Conservation (phyloP, 2,888 invertebrate species). For the Hirtodrosophila cameraria region DNA sequence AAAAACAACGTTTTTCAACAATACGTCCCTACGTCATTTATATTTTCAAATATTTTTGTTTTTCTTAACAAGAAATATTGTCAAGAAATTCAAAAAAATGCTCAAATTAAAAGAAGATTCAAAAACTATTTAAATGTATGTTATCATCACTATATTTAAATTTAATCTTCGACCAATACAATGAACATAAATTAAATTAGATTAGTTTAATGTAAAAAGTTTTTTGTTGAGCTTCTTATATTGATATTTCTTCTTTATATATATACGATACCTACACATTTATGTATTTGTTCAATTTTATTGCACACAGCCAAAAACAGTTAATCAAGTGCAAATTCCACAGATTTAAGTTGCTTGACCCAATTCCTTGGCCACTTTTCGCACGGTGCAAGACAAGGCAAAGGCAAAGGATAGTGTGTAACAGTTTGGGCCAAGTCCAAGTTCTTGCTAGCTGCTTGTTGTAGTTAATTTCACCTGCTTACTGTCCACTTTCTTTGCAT, state of each 20-base stretch:
- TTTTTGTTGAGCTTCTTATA: neutral
- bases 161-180: no score
- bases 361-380: slow-evolving; percentile 39
- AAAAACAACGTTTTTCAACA: slow-evolving; percentile 10
- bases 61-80: neutral
- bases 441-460: slow-evolving; percentile 26
- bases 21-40: neutral
- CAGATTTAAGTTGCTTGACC: slow-evolving; percentile 40
- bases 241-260: neutral
- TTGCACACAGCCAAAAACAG: slow-evolving; percentile 1
- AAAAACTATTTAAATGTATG: neutral
- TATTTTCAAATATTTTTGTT: neutral
- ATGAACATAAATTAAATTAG: no score
- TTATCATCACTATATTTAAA: no score
- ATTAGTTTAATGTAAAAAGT: neutral
- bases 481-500: slow-evolving; percentile 58
- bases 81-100: neutral
- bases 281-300: neutral
- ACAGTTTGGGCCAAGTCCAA: slow-evolving; percentile 18
- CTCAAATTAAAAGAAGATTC: neutral
- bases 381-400: slow-evolving; percentile 41
- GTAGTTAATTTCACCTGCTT: slow-evolving; percentile 76
- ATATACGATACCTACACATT: no score
- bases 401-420: no score
- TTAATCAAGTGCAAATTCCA: slow-evolving; percentile 34